These are phyloP conservation scores for Neotragus moschatus DNA, from an alignment of 2,113 vertebrate genomes.

Conservation along the genomic window DNA sequence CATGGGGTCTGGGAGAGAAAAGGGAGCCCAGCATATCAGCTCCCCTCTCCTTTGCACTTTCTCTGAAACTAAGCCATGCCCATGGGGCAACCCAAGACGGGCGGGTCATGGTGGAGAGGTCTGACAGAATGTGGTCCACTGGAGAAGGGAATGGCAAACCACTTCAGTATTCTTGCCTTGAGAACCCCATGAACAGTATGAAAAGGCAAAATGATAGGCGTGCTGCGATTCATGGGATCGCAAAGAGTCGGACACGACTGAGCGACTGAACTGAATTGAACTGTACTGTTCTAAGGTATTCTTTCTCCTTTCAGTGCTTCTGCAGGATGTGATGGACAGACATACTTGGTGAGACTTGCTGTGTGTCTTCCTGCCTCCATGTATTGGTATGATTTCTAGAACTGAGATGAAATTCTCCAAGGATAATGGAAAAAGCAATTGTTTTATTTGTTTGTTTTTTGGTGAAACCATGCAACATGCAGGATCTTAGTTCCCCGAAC, in stretches of 20 bases:
- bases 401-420: background rate
- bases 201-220: too few species aligned
- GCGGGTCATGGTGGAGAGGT: too few species aligned
- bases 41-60: background rate
- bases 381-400: background rate
- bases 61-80: background rate
- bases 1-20: background rate
- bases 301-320: background rate
- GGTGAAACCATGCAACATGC: background rate
- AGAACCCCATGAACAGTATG: too few species aligned
- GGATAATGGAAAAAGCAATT: background rate
- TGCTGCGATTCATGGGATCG: too few species aligned
- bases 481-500: background rate
- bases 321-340: background rate
- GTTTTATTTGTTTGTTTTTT: background rate
- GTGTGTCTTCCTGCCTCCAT: background rate
- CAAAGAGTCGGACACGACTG: too few species aligned
- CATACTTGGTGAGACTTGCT: background rate
- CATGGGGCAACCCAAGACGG: too few species aligned
- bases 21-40: background rate
- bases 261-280: too few species aligned
- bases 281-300: background rate
- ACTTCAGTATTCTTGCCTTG: too few species aligned
- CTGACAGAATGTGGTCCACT: too few species aligned
- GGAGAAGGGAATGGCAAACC: too few species aligned